Base-by-base conservation (phyloP, 2,797 vertebrate genomes). In the Poeciliopsis gracilis region DNA sequence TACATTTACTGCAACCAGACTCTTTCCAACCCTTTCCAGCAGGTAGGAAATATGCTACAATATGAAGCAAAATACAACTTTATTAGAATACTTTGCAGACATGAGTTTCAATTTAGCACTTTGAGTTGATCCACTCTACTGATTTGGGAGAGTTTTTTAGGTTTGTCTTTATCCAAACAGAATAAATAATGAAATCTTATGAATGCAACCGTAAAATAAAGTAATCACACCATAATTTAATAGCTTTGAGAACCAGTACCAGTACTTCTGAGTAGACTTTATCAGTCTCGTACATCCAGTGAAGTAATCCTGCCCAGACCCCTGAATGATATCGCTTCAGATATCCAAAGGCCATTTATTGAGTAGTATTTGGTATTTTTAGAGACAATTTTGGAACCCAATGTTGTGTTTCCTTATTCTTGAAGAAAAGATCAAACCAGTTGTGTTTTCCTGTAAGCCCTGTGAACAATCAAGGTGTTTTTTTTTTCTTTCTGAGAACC, bases 1-100 rank as follows among this genome's bases (percentile, higher is more conserved):
- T 99, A 99, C 91, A 89, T 99, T 86, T 97, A 97, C 88, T 99
- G 98, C 91, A 96, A 96, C 87, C 98, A 98, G 93, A 97, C 95
- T 36, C 87, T 94, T 16, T 95, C 94, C 93, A 99, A 96, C 91
- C 98, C 98, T 20, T 99, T 98, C 93, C 98, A 99, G 91, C 97
- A 99, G 97, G 98, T 99, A 96, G 0, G 1, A 78, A 76, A 78
- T 10, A 0, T 25, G 1, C 33, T 53, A 51, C 28, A 23, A 36
- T 8, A 8, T 45, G n/a, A 36, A 55, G 36, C n/a, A 25, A 53
- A 70, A 30, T 69, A 30, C 30, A 15, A n/a, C 41, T 46, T 30
- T 12, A 55, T 55, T 28, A 5, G 3, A 11, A 3, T 33, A 4
- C 36, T 20, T 70, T 77, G 30, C 20, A 12, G 36, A 1, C 18